Base-by-base conservation (phyloP, 2,113 vertebrate species). In the Todiramphus chloris region DNA sequence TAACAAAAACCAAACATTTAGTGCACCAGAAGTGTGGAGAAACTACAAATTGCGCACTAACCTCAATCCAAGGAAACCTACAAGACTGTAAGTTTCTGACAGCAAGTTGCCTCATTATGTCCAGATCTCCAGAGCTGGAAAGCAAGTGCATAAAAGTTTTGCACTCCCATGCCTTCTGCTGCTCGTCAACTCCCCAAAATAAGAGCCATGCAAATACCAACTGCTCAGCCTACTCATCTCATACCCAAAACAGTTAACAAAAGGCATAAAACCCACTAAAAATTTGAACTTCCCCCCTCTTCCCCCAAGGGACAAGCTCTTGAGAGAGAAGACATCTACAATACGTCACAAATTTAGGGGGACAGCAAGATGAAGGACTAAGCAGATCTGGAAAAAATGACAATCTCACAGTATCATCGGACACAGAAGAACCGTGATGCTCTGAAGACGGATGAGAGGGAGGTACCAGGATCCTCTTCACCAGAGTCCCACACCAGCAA, bases 21-120 rank as follows among this genome's bases (percentile, higher is more conserved):
- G 95, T 92, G 90, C 86, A 96, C 83, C 88, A 90, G 70, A 92
- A 94, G 58, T 4, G 83, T 87, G 74, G 95, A 95, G 86, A 95
- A 95, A 95, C 95, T 94, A 94, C 94, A 94, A 94, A 94, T 79
- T 91, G 83, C 80, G 1, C 89, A 93, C 89, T 92, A 94, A 95
- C 83, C 90, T 94, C 92, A 75, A n/a, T 94, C 89, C 94, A 95
- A 97, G 95, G 92, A 96, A 96, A 95, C 89, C 96, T 97, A 95
- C n/a, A 92, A 87, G 86, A 96, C 62, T 91, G 35, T 91, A 94
- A 87, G 89, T 92, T 94, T 94, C 94, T 93, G 88, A 78, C 94
- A 95, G 58, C 92, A 97, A 92, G 77, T 76, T 96, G 87, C 89
- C 90, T 94, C 96, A 95, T 92, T 94, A 94, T 94, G 83, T 93